Base-by-base conservation (phyloP, 2,797 vertebrate species). In the Taenioides sp. region DNA sequence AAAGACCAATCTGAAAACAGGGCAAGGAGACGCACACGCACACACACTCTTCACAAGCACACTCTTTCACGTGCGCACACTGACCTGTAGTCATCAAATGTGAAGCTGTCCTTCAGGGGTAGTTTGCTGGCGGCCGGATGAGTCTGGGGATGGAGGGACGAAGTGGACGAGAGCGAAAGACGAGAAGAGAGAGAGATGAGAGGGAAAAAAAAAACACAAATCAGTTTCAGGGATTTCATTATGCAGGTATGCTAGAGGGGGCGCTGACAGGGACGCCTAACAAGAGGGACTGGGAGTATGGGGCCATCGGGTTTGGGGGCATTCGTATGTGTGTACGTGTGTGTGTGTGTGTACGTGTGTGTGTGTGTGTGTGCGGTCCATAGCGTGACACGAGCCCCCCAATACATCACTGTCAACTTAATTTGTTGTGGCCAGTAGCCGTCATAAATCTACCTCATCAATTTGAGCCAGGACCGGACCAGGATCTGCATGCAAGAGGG, bases 71-170 rank as follows among this genome's bases (percentile, higher is more conserved):
- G 75, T 72, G 59, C 60, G 68, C 70, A 79, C 80, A 96, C 97
- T 87, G 86, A 99, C 98, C 97, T 99, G 96, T 99, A 99, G 94
- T 99, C 98, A 6, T 98, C 97, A 34, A 96, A 99, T 67, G 96
- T 98, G 93, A 99, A 99, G 88, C 95, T 94, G 90, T 99, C 97
- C 95, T 97, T 98, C 92, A 99, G 90, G 86, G 96, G 95, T 89
- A 98, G 94, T 90, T 98, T 98, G 94, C 91, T 96, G 93, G 97
- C 96, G 69, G 96, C 95, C 58, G 97, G 97, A 92, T 99, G 97
- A 90, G 95, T 97, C 98, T 99, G 90, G 84, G 86, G 92, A 94
- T 86, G 27, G 47, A 71, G 87, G 86, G 88, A 91, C 89, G 90
- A 79, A 59, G 75, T 47, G 68, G 76, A 74, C 0, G 63, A 71